Percentiles rank a stretch among this genome's conserved stretches.
Conservation (phyloP, 2,113 vertebrate species). For the Elgaria multicarinata region DNA sequence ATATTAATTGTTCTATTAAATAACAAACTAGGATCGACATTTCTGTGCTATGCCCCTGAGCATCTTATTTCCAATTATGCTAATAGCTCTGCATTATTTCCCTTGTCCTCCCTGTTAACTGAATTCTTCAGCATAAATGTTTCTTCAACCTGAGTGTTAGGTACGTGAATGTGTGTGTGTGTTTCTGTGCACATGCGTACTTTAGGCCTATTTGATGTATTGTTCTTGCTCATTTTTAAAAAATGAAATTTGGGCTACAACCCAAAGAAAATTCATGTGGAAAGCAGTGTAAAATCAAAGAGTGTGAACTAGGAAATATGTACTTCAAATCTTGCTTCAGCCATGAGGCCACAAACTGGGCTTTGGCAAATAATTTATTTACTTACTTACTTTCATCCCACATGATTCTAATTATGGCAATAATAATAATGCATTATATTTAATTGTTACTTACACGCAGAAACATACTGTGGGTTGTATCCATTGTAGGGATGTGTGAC, state of each 20-base stretch:
- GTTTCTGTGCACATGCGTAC: background rate
- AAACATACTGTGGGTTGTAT: too few species aligned
- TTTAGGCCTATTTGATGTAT: background rate
- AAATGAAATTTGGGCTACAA: background rate
- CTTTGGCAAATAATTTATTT: too few species aligned
- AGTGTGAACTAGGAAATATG: background rate
- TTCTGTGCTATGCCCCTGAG: background rate
- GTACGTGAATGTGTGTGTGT: background rate
- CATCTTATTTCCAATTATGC: background rate
- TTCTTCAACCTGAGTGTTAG: slow-evolving; percentile 1
- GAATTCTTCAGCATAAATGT: background rate
- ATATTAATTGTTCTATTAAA: slow-evolving; percentile 13
- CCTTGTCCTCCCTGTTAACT: slow-evolving; percentile 13
- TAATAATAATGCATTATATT: too few species aligned
- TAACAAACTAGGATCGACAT: background rate
- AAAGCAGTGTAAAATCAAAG: background rate
- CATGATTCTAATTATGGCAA: too few species aligned
- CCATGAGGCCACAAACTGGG: too few species aligned
- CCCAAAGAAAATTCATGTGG: background rate
- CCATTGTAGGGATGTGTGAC: too few species aligned
- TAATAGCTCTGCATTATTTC: background rate
- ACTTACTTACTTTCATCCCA: too few species aligned
- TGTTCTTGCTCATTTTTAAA: background rate
- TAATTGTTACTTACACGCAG: too few species aligned
- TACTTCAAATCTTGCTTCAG: too few species aligned